Evolutionary conservation across 2,888 invertebrate species (phyloP), one percentile per base, ranked within the genome.

Genomic region (Pediacus dermestoides): DNA sequence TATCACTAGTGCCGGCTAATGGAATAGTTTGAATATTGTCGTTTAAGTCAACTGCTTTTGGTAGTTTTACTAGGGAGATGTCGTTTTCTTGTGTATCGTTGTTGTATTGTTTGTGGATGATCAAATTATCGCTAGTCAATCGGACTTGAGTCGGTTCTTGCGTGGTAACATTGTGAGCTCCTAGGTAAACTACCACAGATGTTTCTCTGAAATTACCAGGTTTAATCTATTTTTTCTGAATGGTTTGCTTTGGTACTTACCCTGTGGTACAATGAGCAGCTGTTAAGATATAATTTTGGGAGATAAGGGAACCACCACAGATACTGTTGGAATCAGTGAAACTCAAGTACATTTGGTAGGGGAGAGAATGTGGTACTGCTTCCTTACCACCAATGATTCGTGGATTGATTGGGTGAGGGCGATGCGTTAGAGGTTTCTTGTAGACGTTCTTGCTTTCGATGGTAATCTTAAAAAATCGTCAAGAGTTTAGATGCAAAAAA

Each of bases 1-100:
- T 61, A 21, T 50, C 42, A 14, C 60, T 57, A 37, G 60, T 62
- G 10, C 32, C 23, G 4, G 32, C 42, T 3, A 42, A 11, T 1
- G 35, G 9, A 8, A 50, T 35, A 11, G 34, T 11, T 32, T 46
- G 44, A 9, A 54, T 46, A 7, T 37, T 31, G 10, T 35, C 27
- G 15, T 33, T 50, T 6, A 40, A 25, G 9, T 25, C 12, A 9
- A 51, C 37, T 2, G 44, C 2, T 3, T 6, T 9, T 8, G 47
- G 46, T n/a, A 55, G 44, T 30, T 42, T 34, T 15, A 55, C 48
- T 4, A 53, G 23, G 22, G 46, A 41, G 8, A 55, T 40, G 18
- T 55, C 54, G 26, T 55, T 51, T 4, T 30, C 18, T 18, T 47
- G 34, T 1, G 39, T 28, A 1, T 7, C 15, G 2, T 16, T 25